Evolutionary conservation across 2,888 invertebrate genomes (phyloP), one percentile per base, ranked within the genome.

Genomic region (Xestoiulus laeticollis): DNA sequence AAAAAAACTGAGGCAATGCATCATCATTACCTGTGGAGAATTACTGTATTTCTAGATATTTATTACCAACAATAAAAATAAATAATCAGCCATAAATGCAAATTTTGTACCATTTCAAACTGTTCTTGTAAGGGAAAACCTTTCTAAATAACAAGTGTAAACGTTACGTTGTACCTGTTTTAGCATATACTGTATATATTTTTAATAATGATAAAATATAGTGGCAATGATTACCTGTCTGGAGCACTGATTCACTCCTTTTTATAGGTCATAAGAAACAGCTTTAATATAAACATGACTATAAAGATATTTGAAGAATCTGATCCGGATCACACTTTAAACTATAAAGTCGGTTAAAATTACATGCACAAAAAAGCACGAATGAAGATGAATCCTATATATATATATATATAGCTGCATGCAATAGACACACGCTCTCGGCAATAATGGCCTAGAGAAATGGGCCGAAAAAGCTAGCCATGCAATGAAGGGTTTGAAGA

Each of bases 401-500:
- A n/a, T n/a, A n/a, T n/a, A n/a, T n/a, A n/a, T n/a, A n/a, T n/a
- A n/a, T n/a, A n/a, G n/a, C n/a, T n/a, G 5, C 22, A 38, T 38
- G 38, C 38, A 26, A 68, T 26, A 22, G 22, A 26, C 59, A 6
- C 59, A n/a, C 59, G 68, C 68, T 26, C 6, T 5, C 68, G 12
- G 59, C 68, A 10, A 26, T 68, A 68, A 68, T 10, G 68, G 22
- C 22, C 10, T 12, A 68, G 68, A n/a, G 68, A 22, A 68, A 26
- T 68, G 68, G 68, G 68, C 68, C 68, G 68, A 68, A 68, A 68
- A 68, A 68, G 68, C 68, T 68, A 68, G 68, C 68, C 68, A n/a
- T n/a, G n/a, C n/a, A 26, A 68, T 68, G 68, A 68, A 68, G 26
- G 68, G 22, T 68, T 26, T 68, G 68, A 68, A 68, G 68, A 68